Evolutionary conservation across 2,888 invertebrate genomes (phyloP), one percentile per base, ranked within the genome.

Genomic region (Lepidocyrtoides sp.): DNA sequence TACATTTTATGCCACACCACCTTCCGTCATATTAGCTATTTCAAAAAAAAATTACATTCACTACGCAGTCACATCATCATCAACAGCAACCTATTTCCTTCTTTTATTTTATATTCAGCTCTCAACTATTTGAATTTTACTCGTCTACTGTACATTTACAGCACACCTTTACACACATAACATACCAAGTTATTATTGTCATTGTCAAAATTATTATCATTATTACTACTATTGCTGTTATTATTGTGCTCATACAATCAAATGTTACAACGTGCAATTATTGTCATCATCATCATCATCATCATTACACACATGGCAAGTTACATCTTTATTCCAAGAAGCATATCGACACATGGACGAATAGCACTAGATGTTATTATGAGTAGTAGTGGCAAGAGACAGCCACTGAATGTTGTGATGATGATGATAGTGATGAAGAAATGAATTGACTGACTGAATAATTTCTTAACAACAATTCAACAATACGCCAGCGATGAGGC

Each of bases 191-290:
- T 77, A 54, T 54, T 83, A 83, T 83, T 89, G 82, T 83, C 82
- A 83, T 82, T 82, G 82, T 83, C 72, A 89, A 89, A 89, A 89
- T 88, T 82, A 89, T 89, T 57, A 89, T 89, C 69, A 82, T 82
- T 89, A 48, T 89, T 54, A 82, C 72, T 89, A 48, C 29, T 69
- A 48, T 26, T 63, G 60, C 63, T 87, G 51, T 60, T 60, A 87
- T 87, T 89, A 84, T 84, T 77, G 75, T 87, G 63, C 82, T 60
- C 14, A 72, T 83, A 82, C 86, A 86, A 91, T 91, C 60, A 77
- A 79, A 86, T 48, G 77, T 23, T 77, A 82, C 86, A 91, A 82
- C 91, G 87, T 90, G 90, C 89, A 92, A 92, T 92, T 92, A 92
- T 90, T 86, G 57, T 81, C 86, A 84, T 84, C 79, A 14, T 57